phyloP scores from a whole-genome alignment of 2,888 invertebrate species.

The Calameuta pallipes region DNA sequence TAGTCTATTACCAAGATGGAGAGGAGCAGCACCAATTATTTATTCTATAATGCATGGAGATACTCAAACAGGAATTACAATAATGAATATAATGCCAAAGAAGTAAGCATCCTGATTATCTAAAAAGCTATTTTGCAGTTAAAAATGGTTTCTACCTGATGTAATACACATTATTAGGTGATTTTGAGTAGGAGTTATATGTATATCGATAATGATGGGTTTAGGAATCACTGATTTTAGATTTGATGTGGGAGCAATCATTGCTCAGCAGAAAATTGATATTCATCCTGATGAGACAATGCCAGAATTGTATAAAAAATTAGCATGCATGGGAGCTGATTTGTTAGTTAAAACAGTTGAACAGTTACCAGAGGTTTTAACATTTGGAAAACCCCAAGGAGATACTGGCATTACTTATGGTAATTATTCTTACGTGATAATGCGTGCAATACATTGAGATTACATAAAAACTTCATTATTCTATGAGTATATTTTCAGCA shows the following conservation, averaged over 20 bases:
- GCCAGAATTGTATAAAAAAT: constrained; percentile 73
- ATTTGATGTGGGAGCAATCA: constrained; percentile 84
- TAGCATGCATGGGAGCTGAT: constrained; percentile 78
- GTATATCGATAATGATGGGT: neutral
- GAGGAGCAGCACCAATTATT: constrained; percentile 93
- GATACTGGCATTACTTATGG: constrained; percentile 76
- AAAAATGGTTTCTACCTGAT: neutral
- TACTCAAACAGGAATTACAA: constrained; percentile 81
- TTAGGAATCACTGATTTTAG: constrained; percentile 46
- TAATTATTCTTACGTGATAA: constrained; percentile 57
- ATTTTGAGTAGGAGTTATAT: neutral
- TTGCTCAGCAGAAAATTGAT: constrained; percentile 70
- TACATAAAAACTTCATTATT: constrained; percentile 17
- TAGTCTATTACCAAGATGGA: constrained; percentile 90
- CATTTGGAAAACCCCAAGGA: constrained; percentile 72
- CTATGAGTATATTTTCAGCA: constrained; percentile 69
- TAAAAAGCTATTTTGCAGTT: neutral
- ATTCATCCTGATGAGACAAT: constrained; percentile 73
- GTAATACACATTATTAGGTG: neutral
- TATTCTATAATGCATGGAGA: constrained; percentile 89
- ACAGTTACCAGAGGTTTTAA: constrained; percentile 72
- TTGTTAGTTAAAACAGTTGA: constrained; percentile 74
- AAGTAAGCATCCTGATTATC: constrained; percentile 59
- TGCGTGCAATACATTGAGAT: constrained; percentile 19
- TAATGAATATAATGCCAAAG: constrained; percentile 87